Evolutionary conservation across 53 echinoderm and acorn worm species (phyloP), one percentile per base, ranked within the genome.

Genomic region (Echinometra lucunter): DNA sequence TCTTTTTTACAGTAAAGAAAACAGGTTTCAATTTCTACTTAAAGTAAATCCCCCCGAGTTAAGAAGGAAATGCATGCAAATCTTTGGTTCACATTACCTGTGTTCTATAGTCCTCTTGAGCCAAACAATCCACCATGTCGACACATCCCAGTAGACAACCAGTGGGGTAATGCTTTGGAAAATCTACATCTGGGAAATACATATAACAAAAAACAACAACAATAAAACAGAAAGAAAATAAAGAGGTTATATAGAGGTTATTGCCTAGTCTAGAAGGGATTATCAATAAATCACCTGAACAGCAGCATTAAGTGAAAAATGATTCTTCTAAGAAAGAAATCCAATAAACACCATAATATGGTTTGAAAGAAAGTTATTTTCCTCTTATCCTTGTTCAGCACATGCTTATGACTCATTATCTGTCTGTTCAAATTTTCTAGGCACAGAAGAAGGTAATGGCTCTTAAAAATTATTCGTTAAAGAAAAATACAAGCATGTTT

Each of bases 41-140:
- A 9, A 72, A 72, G 9, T 72, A 15, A 63, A 5, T 19, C 4
- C 0, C 23, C 63, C 4, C 21, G 63, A 63, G 19, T 63, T 63
- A 63, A 63, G 3, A 63, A 63, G 63, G 63, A 0, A 63, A 63
- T 21, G 21, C 23, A 63, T 16, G 16, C 23, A 63, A 63, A 63
- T 8, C 38, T 78, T 2, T 11, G 6, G 2, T 42, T 6, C 6
- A 42, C 4, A 91, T 95, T 55, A 99, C 99, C 97, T 96, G 93
- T 91, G 95, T 95, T 95, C 96, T 96, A 63, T 99, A 99, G 57
- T 99, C 98, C 2, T 99, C 99, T 94, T 99, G 99, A 35, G 99
- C 92, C 23, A 99, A 57, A 60, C 99, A 99, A 88, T 99, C 99
- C 82, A 97, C 96, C 95, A 99, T 96, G 81, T 99, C 99, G 34